These are phyloP conservation scores for Phortica magna DNA, from an alignment of 2,888 invertebrate species.

Conservation along the genomic window DNA sequence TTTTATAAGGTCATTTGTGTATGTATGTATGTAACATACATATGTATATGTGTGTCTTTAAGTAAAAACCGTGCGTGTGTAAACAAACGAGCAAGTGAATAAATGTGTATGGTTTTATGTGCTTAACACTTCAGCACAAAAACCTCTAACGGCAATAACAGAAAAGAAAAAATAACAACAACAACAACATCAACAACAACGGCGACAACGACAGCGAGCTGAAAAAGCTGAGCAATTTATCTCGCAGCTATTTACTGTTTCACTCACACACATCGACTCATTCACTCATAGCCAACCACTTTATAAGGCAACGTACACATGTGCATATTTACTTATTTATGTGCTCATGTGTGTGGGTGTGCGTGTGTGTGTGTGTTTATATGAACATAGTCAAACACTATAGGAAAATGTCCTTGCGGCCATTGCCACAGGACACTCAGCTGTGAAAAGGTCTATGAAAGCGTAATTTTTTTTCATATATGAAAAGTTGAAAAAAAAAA, in stretches of 20 bases:
- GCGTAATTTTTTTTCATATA: constrained; percentile 56
- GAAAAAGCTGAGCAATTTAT: constrained; percentile 68
- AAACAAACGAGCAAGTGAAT: neutral
- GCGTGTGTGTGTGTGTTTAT: constrained; percentile 38
- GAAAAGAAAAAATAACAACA: constrained; percentile 14
- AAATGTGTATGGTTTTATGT: constrained; percentile 58
- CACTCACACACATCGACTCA: constrained; percentile 50
- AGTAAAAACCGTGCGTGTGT: neutral
- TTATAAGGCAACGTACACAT: neutral
- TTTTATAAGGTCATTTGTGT: constrained; percentile 15
- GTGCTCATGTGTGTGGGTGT: constrained; percentile 42
- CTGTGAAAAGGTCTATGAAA: constrained; percentile 48
- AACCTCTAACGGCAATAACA: neutral
- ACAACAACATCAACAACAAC: neutral
- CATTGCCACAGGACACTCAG: constrained; percentile 31
- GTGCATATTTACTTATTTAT: constrained; percentile 15
- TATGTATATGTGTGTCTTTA: no score
- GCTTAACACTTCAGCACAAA: constrained; percentile 68
- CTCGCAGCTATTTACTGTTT: constrained; percentile 72
- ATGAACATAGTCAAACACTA: constrained; percentile 69
- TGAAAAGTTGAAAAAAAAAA: constrained; percentile 20
- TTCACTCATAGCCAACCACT: constrained; percentile 27
- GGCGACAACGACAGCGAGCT: constrained; percentile 50
- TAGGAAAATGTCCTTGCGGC: constrained; percentile 60
- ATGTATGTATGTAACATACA: no score